Percentiles rank a stretch among this genome's conserved stretches.
These are phyloP conservation scores for Enteromius fasciolatus DNA, from an alignment of 2,797 vertebrate genomes.

Conservation along the genomic window DNA sequence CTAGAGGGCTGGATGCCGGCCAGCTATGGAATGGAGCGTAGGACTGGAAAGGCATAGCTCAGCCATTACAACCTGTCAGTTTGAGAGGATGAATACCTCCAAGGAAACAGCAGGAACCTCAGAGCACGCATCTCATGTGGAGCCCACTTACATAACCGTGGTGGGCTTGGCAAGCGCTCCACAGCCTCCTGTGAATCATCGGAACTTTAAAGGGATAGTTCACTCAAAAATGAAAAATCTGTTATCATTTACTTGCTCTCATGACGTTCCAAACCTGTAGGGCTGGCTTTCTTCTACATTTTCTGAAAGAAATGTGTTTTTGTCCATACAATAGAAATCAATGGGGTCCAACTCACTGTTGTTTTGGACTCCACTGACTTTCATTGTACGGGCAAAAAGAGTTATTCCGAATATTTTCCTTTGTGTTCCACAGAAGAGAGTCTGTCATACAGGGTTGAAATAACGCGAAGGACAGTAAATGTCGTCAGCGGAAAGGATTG, in stretches of 20 bases:
- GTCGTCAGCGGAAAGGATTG: neutral
- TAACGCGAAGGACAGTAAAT: neutral
- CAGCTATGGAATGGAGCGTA: conserved; percentile 33
- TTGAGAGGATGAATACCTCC: conserved; percentile 43
- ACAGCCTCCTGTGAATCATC: neutral
- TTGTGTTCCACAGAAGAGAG: neutral
- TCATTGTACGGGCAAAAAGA: neutral
- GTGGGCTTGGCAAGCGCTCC: conserved; percentile 19
- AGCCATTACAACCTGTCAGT: conserved; percentile 48
- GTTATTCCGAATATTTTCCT: neutral
- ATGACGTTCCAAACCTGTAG: neutral
- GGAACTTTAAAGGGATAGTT: conserved; percentile 12
- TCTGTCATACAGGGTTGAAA: neutral
- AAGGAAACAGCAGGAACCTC: conserved; percentile 33
- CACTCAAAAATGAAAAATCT: neutral
- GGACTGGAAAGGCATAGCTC: conserved; percentile 39
- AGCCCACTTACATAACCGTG: conserved; percentile 27
- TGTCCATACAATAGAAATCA: neutral
- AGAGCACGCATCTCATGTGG: conserved; percentile 25
- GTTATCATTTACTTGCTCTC: neutral
- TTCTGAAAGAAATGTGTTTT: conserved; percentile 1
- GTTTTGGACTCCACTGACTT: neutral
- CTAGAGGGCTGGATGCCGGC: conserved; percentile 48
- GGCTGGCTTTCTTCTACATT: neutral
- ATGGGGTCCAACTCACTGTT: neutral